Base-by-base conservation (phyloP, 2,797 vertebrate species). In the Podargus strigoides region DNA sequence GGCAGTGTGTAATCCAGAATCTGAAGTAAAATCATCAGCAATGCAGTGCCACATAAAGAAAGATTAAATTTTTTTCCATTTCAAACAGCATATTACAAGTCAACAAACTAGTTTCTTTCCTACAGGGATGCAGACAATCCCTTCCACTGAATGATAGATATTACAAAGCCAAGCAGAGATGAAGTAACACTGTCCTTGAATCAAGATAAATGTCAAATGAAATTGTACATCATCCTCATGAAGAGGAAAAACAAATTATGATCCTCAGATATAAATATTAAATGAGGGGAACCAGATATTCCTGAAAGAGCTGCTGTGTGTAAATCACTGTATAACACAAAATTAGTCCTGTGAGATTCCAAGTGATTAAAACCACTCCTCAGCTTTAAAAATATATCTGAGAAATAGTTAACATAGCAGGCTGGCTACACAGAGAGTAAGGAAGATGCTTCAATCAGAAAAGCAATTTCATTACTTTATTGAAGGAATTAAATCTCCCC, bases 171-270 rank as follows among this genome's bases (percentile, higher is more conserved):
- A 93, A 56, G 64, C 41, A 90, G 21, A 74, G 76, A 68, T n/a
- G n/a, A 94, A 91, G 64, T 69, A 95, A 58, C 19, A n/a, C 18
- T 46, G 77, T 44, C 68, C 90, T 89, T 93, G 77, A 85, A 84
- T 76, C 68, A 93, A 84, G 58, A 91, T n/a, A 93, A 94, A 83
- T 92, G 79, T 75, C 66, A 90, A 62, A 74, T 59, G 52, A 92
- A 85, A 90, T 78, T 72, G 56, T 80, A 34, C 49, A 89, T 93
- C 62, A 87, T 74, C 53, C 68, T 53, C 49, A 73, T 39, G 37
- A 85, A 85, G 85, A 85, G 22, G 75, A 90, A 96, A 93, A 93
- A 70, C 85, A 91, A 93, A 95, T 56, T 75, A 37, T 34, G 42
- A 67, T 73, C 42, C 13, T 39, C 42, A 74, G 23, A 52, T 52